These are phyloP conservation scores for Amphiduros pacificus DNA, from an alignment of 2,888 invertebrate genomes.

Conservation along the genomic window DNA sequence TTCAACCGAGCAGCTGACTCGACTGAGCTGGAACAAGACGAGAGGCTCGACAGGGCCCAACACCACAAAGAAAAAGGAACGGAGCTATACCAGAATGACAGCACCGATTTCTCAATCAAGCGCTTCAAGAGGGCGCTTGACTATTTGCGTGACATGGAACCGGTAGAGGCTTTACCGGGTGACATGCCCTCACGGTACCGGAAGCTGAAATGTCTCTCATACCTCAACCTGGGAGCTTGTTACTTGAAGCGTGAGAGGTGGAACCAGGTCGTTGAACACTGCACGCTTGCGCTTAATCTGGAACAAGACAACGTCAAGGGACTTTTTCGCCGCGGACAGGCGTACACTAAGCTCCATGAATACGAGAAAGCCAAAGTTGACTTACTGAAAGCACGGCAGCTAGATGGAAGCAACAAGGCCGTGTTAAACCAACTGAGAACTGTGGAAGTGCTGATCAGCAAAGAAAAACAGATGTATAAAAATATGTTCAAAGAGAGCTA, in stretches of 20 bases:
- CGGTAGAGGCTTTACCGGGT: conserved; percentile 10
- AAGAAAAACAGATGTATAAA: conserved; percentile 32
- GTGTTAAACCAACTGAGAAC: conserved; percentile 16
- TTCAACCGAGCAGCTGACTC: conserved; percentile 28
- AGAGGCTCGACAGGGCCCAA: conserved; percentile 30
- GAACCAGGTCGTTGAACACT: conserved; percentile 72
- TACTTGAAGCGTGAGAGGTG: conserved; percentile 70
- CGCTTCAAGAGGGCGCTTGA: conserved; percentile 23
- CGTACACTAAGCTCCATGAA: conserved; percentile 23
- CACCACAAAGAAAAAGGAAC: conserved; percentile 34
- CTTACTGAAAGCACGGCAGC: conserved; percentile 18
- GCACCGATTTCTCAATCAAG: conserved; percentile 26
- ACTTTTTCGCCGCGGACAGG: conserved; percentile 80
- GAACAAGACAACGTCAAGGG: conserved; percentile 82
- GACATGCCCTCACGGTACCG: conserved; percentile 7
- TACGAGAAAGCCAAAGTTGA: conserved; percentile 26
- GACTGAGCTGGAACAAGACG: conserved; percentile 28
- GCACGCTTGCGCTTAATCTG: conserved; percentile 74
- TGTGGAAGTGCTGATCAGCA: conserved; percentile 16
- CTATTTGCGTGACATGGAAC: conserved; percentile 20
- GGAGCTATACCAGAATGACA: conserved; percentile 21
- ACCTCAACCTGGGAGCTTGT: conserved; percentile 30
- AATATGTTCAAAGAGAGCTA: no score
- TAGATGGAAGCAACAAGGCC: conserved; percentile 29
- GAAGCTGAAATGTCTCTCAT: conserved; percentile 26